Evolutionary conservation across 2,888 invertebrate genomes (phyloP).

Genomic region (Heliothis peltigera): DNA sequence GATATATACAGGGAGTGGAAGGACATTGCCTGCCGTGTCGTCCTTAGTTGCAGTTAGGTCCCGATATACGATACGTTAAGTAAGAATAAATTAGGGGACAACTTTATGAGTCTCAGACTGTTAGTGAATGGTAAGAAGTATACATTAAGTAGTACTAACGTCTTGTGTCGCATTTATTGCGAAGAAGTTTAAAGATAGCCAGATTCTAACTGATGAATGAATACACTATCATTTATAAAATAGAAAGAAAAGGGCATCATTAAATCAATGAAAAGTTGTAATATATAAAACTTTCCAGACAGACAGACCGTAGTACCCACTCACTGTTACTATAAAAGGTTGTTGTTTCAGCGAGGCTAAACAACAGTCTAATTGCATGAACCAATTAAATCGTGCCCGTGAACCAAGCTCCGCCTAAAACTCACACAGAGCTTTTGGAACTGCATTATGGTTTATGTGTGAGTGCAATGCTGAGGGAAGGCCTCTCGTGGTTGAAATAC

Average conservation of each 20-base stretch:
- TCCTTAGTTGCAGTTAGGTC: constrained; percentile 21
- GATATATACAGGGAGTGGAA: constrained; percentile 8
- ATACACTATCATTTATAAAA: neutral
- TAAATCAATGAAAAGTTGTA: neutral
- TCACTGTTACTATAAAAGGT: constrained; percentile 2
- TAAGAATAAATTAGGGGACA: constrained; percentile 23
- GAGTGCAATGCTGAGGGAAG: constrained; percentile 13
- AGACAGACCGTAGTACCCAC: neutral
- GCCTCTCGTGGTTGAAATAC: constrained; percentile 64
- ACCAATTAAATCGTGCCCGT: constrained; percentile 17
- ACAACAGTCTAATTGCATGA: constrained; percentile 34
- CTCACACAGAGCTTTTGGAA: constrained; percentile 21
- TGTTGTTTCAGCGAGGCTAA: neutral
- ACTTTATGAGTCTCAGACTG: constrained; percentile 21
- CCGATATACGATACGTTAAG: constrained; percentile 18
- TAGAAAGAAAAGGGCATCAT: too few species aligned
- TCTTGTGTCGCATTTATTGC: neutral
- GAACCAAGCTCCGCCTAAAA: constrained; percentile 22
- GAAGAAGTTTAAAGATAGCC: neutral
- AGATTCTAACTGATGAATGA: neutral
- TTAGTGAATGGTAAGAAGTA: constrained; percentile 9
- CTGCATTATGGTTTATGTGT: constrained; percentile 26
- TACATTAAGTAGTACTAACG: constrained; percentile 8
- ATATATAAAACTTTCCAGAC: constrained; percentile 24
- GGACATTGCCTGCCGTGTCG: constrained; percentile 28